Evolutionary conservation across 2,888 invertebrate genomes (phyloP).

Genomic region (Melanostoma scalare): DNA sequence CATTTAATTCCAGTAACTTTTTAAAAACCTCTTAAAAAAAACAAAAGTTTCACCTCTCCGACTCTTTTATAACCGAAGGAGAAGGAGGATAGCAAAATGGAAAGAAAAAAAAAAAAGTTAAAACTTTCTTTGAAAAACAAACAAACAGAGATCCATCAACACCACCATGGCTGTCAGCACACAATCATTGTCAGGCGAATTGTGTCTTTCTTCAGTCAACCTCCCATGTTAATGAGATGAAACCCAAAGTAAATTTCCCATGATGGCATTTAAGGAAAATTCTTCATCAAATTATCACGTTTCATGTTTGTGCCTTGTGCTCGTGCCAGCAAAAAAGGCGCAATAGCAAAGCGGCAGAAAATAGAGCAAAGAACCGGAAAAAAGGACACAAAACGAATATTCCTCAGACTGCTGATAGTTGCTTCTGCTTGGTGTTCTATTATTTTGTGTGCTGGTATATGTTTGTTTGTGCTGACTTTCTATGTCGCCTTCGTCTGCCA

Average conservation of each 20-base stretch:
- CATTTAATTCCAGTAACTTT: no score
- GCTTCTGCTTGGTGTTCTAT: slow-evolving; percentile 11
- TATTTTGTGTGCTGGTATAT: slow-evolving; percentile 21
- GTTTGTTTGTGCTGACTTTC: slow-evolving; percentile 12
- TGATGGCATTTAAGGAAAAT: slow-evolving; percentile 66
- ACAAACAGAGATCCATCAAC: slow-evolving; percentile 58
- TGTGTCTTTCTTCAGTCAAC: slow-evolving; percentile 58
- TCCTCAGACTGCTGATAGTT: slow-evolving; percentile 49
- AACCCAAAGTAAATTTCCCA: slow-evolving; percentile 60
- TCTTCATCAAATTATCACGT: slow-evolving; percentile 68
- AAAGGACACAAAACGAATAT: slow-evolving; percentile 42
- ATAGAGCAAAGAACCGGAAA: slow-evolving; percentile 44
- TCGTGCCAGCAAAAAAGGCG: slow-evolving; percentile 7
- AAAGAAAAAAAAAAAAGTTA: slow-evolving; percentile 8
- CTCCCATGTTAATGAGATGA: slow-evolving; percentile 61
- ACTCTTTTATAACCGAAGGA: no score
- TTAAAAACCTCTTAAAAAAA: no score
- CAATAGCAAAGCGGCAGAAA: slow-evolving; percentile 15
- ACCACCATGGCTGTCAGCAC: slow-evolving; percentile 49
- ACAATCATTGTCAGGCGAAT: slow-evolving; percentile 49
- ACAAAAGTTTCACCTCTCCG: no score
- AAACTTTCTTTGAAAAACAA: slow-evolving; percentile 30
- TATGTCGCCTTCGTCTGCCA: slow-evolving; percentile 32
- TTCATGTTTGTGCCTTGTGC: slow-evolving; percentile 60
- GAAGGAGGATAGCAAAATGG: not conserved